phyloP scores from a whole-genome alignment of 2,113 vertebrate genomes.

The Myotis davidii region DNA sequence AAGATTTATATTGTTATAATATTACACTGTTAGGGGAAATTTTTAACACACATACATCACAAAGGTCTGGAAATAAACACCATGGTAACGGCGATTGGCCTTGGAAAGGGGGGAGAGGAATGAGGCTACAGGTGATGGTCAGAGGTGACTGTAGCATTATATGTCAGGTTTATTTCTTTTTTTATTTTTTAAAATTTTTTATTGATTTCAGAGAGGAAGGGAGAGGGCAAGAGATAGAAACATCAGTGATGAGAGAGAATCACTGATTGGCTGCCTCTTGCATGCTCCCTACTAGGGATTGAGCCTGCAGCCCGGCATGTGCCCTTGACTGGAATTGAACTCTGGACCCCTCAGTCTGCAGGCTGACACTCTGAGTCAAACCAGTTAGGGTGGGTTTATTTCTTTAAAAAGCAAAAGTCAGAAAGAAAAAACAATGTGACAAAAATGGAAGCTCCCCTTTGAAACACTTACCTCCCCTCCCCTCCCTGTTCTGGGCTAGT shows the following conservation, averaged over 20 bases:
- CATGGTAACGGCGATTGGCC: neutral
- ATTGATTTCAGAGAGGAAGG: no score
- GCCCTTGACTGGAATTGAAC: no score
- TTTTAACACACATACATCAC: neutral
- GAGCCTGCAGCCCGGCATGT: no score
- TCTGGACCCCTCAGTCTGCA: no score
- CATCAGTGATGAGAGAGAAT: no score
- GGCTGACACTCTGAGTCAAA: no score
- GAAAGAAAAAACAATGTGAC: neutral
- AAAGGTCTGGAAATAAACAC: neutral
- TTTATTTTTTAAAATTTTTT: neutral
- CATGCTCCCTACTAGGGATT: no score
- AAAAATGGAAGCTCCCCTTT: neutral
- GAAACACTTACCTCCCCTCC: neutral
- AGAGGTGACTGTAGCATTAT: neutral
- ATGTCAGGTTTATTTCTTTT: neutral
- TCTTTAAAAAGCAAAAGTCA: neutral
- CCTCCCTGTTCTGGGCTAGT: neutral
- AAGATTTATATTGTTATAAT: neutral
- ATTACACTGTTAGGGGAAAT: neutral
- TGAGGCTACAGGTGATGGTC: neutral
- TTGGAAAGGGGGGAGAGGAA: neutral
- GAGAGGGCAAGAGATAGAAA: no score
- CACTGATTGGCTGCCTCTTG: no score
- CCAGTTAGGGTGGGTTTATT: neutral